Percentiles rank a stretch among this genome's conserved stretches.
phyloP scores from a whole-genome alignment of 2,113 vertebrate species.

The Hyla sarda region DNA sequence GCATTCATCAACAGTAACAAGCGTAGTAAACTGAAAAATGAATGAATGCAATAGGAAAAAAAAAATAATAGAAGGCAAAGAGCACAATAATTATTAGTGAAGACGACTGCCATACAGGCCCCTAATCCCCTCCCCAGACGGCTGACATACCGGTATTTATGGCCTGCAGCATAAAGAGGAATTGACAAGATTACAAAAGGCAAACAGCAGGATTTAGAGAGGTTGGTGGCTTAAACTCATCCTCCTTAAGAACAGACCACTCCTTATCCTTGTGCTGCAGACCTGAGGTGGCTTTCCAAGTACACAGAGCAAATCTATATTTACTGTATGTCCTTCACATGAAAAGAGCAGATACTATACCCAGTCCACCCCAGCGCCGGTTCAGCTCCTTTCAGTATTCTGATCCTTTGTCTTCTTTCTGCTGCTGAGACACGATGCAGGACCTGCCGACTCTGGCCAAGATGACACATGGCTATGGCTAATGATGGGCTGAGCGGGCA shows the following conservation, averaged over 20 bases:
- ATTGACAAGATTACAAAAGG: slow-evolving; percentile 40
- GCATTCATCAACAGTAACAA: not conserved
- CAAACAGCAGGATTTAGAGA: slow-evolving; percentile 31
- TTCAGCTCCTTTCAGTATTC: too few species aligned
- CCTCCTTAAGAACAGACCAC: slow-evolving; percentile 9
- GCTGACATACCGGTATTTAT: slow-evolving; percentile 19
- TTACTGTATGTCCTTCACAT: not conserved
- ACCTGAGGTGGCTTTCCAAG: slow-evolving; percentile 2
- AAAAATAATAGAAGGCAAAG: too few species aligned
- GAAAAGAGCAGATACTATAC: not conserved
- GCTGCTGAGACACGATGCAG: too few species aligned
- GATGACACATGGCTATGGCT: too few species aligned
- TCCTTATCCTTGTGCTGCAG: not conserved
- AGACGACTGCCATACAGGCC: not conserved
- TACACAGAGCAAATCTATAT: not conserved
- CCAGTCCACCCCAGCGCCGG: too few species aligned
- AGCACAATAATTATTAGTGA: not conserved
- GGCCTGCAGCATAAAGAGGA: not conserved
- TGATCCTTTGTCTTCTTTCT: too few species aligned
- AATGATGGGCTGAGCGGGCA: too few species aligned
- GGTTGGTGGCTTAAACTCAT: slow-evolving; percentile 16
- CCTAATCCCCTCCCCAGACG: slow-evolving; percentile 28
- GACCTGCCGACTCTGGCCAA: too few species aligned
- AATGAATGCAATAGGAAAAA: not conserved
- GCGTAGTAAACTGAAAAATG: not conserved